A percentile compares a stretch with the other conserved stretches of the same genome.
phyloP scores from a whole-genome alignment of 2,888 invertebrate genomes.

The Conops quadrifasciatus region DNA sequence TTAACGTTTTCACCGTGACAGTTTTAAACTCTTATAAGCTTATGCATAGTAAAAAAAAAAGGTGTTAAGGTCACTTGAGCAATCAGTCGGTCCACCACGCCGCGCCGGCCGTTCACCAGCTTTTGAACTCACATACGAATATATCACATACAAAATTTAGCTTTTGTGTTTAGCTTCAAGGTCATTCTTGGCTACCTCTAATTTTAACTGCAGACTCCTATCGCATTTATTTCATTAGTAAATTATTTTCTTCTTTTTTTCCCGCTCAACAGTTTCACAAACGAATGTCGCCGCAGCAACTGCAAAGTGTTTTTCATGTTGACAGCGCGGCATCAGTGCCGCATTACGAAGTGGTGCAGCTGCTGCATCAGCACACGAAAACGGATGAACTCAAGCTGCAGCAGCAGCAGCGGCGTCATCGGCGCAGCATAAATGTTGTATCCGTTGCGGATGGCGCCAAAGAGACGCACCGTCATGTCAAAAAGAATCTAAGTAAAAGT shows the following conservation, averaged over 20 bases:
- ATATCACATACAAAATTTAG: too few species aligned
- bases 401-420: conserved; percentile 47
- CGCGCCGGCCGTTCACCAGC: too few species aligned
- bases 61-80: too few species aligned
- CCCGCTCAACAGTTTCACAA: conserved; percentile 71
- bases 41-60: too few species aligned
- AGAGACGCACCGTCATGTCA: conserved; percentile 60
- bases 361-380: conserved; percentile 70
- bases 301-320: conserved; percentile 84
- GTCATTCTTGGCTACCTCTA: too few species aligned
- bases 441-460: conserved; percentile 48
- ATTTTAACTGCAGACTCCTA: too few species aligned
- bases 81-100: too few species aligned
- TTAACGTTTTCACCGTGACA: too few species aligned
- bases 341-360: conserved; percentile 82
- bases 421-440: conserved; percentile 65
- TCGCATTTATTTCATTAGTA: neutral
- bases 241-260: neutral
- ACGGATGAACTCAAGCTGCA: conserved; percentile 41
- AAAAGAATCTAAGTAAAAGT: conserved; percentile 65
- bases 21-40: too few species aligned
- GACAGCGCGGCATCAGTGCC: conserved; percentile 81
- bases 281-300: conserved; percentile 85
- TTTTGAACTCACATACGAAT: too few species aligned
- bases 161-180: too few species aligned